Evolutionary conservation across 2,888 invertebrate genomes (phyloP).

Genomic region (Ischnus inquisitorius): DNA sequence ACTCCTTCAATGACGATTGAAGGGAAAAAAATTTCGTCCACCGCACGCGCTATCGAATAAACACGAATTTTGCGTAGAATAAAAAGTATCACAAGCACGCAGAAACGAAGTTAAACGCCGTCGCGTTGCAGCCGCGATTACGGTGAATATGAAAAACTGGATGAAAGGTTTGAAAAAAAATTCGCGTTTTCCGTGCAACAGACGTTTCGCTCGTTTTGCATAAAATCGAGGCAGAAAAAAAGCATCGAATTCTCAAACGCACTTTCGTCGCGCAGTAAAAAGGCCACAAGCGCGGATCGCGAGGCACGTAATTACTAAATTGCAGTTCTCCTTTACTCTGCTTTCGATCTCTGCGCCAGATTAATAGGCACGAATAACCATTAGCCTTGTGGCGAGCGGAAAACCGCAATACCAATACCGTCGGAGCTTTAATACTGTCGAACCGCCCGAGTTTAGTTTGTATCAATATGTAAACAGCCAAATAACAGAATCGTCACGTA

Average conservation of each 20-base stretch:
- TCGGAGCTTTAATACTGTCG: neutral
- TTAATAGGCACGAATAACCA: neutral
- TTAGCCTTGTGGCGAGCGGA: neutral
- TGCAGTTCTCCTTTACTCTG: slow-evolving; percentile 1
- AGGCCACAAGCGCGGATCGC: neutral
- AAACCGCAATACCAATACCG: neutral
- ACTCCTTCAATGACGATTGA: neutral
- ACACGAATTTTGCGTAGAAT: neutral
- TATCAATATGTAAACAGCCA: neutral
- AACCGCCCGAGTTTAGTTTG: slow-evolving; percentile 2
- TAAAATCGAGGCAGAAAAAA: neutral
- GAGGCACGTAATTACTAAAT: neutral
- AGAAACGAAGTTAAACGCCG: neutral
- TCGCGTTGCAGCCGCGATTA: neutral
- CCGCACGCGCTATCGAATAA: neutral
- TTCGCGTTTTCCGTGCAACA: neutral
- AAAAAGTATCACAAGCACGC: neutral
- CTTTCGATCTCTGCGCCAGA: neutral
- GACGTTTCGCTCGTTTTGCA: neutral
- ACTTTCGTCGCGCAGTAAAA: neutral
- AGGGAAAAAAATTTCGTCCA: neutral
- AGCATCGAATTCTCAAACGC: neutral
- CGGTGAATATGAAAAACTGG: neutral
- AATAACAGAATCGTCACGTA: neutral
- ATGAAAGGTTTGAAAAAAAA: neutral